Base-by-base conservation (phyloP, 2,888 invertebrate species). In the Dryobotodes eremita region DNA sequence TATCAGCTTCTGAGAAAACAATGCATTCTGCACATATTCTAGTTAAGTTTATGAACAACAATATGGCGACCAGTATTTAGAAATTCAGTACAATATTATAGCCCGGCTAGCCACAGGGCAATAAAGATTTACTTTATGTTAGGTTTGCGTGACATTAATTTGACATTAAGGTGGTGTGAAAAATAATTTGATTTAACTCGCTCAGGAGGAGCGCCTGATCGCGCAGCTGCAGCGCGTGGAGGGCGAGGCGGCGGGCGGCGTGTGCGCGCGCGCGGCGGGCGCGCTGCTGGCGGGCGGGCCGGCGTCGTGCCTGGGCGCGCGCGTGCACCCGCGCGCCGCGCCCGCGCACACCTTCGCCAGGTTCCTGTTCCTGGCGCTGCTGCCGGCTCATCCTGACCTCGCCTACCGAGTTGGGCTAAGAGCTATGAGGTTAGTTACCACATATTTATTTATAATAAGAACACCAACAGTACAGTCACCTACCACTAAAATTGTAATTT, bases 291-390 rank as follows among this genome's bases (percentile, higher is more conserved):
- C 98, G 91, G 98, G 98, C 66, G 98, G 98, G 0, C 98, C 98
- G 0, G 98, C 98, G 15, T 98, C 98, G 86, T 98, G 98, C 59
- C 97, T 98, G 42, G 98, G 98, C 46, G 94, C 97, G 31, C 92
- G 94, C n/a, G 98, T 98, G 85, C 98, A 98, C 93, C 98, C 98
- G 0, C 98, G 98, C 89, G 98, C 98, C 61, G 98, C 98, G 87
- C 98, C 98, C 31, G 98, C 98, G 97, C 98, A 98, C 93, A 98
- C 98, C 64, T 98, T 98, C 95, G 98, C 98, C 17, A 94, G 98
- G 86, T 98, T 98, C 94, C 97, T 98, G 85, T 98, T 98, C 96
- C 97, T 98, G 53, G 98, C 98, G 48, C 96, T 98, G 85, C 96
- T 98, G 89, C 98, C 98, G 69, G 97, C 97, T 86, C 98, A 98